Percentiles rank a stretch among this genome's conserved stretches.
phyloP scores from a whole-genome alignment of 1,140 invertebrate species.

The Sipha flava region DNA sequence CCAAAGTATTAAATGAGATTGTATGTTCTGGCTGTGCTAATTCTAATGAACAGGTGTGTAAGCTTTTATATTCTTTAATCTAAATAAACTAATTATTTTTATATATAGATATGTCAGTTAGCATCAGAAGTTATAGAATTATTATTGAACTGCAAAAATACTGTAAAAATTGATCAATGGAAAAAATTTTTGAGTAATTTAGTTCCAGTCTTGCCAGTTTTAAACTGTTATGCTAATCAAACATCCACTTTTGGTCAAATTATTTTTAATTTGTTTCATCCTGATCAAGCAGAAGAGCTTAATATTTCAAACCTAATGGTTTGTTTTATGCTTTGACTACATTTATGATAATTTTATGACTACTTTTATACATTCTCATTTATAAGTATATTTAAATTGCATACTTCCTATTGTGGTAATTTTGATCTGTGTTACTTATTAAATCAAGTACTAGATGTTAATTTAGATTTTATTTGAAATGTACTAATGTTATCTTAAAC shows the following conservation, averaged over 20 bases:
- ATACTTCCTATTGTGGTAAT: no score
- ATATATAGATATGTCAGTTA: not conserved
- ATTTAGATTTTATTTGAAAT: not conserved
- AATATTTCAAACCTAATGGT: not conserved
- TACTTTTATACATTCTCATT: not conserved
- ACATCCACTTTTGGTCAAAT: not conserved
- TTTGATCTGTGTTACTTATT: no score
- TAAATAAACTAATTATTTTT: not conserved
- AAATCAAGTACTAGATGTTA: no score
- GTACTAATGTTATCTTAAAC: not conserved
- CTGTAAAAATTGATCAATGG: not conserved
- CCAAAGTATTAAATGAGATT: not conserved
- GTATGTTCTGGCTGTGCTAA: not conserved
- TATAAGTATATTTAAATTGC: not conserved
- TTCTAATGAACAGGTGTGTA: not conserved
- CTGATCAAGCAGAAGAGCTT: not conserved
- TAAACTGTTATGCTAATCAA: not conserved
- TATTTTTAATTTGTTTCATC: slow-evolving; percentile 11
- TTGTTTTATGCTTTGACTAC: not conserved
- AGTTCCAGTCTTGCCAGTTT: not conserved
- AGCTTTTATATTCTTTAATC: not conserved
- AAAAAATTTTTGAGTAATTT: not conserved
- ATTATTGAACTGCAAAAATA: not conserved
- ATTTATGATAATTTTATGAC: not conserved
- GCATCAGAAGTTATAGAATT: slow-evolving; percentile 8